These are phyloP conservation scores for Zaprionus lachaisei DNA, from an alignment of 1,140 invertebrate species.

Conservation along the genomic window DNA sequence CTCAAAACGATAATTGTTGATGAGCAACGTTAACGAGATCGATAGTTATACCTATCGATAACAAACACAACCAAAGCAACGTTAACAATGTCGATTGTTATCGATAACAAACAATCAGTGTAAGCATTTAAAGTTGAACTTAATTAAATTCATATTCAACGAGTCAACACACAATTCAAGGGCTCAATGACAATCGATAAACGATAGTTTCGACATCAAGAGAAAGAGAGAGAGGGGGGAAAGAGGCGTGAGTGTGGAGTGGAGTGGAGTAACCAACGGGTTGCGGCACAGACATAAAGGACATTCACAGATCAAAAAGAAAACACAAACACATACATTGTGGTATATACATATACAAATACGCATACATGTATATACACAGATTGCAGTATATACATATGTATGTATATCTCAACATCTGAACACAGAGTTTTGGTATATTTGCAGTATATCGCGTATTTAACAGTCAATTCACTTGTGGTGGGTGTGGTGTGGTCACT, in stretches of 20 bases:
- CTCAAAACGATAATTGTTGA: conserved; percentile 12
- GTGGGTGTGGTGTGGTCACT: not conserved
- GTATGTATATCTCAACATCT: not conserved
- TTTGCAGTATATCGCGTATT: not conserved
- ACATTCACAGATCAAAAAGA: conserved; percentile 24
- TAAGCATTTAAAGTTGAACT: not conserved
- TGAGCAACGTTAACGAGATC: not conserved
- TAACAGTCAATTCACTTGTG: not conserved
- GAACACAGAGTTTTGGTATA: not conserved
- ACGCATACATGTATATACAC: not conserved
- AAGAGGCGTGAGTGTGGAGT: not conserved
- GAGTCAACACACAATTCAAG: not conserved
- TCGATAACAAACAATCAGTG: conserved; percentile 19
- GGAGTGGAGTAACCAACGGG: not conserved
- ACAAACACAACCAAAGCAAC: not conserved
- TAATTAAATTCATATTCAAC: not conserved
- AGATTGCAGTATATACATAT: not conserved
- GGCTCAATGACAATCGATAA: not conserved
- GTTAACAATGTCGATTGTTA: not conserved
- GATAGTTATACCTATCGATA: no score
- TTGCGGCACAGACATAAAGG: conserved; percentile 7
- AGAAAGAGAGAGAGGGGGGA: not conserved
- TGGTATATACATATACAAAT: not conserved
- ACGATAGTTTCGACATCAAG: not conserved
- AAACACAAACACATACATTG: conserved; percentile 23